Evolutionary conservation across 2,797 vertebrate genomes (phyloP).

Genomic region (Hippopotamyrus pictus): DNA sequence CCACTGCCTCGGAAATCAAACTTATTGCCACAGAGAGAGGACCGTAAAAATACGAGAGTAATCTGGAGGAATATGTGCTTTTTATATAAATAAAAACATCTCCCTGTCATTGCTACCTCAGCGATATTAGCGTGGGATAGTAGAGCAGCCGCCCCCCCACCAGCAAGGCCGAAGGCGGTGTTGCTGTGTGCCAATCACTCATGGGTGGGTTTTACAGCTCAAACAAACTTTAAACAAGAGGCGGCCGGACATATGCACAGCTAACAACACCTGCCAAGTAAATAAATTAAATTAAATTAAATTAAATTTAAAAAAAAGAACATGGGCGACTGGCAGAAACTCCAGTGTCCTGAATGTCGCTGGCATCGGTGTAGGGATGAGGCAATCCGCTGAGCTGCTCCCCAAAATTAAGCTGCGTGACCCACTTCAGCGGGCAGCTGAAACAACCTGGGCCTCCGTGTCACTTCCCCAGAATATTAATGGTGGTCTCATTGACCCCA

Average conservation of each 20-base stretch:
- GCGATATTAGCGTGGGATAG: background rate
- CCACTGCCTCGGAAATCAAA: background rate
- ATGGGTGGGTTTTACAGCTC: background rate
- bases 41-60: background rate
- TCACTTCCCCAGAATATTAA: conserved; percentile 49
- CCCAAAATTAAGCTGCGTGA: conserved; percentile 9
- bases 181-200: background rate
- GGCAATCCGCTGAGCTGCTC: background rate
- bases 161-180: background rate
- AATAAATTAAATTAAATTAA: background rate
- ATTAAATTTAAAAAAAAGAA: conserved; percentile 22
- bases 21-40: background rate
- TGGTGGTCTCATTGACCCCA: conserved; percentile 32
- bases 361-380: background rate
- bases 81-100: conserved; percentile 12
- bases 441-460: conserved; percentile 47
- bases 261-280: conserved; percentile 42
- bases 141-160: background rate
- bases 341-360: conserved; percentile 20
- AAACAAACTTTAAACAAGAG: background rate
- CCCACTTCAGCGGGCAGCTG: conserved; percentile 48
- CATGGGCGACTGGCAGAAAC: conserved; percentile 51
- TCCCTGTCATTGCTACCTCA: background rate
- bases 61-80: background rate
- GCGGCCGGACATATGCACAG: background rate